A percentile compares a stretch with the other conserved stretches of the same genome.
phyloP scores from a whole-genome alignment of 2,888 invertebrate species.

The Oscheius myriophilus region DNA sequence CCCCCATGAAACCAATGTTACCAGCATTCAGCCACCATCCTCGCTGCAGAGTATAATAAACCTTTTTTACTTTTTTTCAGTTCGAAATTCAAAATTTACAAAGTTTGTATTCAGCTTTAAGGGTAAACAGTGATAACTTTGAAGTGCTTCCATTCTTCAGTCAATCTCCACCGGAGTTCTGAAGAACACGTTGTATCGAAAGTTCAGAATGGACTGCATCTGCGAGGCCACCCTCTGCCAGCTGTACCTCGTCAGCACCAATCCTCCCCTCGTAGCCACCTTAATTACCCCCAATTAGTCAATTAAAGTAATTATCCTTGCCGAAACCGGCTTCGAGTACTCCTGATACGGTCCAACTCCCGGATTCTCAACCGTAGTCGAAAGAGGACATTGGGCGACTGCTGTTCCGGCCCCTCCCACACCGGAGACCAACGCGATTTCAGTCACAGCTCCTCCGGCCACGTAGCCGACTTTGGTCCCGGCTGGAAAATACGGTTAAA shows the following conservation, averaged over 20 bases:
- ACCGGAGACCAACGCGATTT: constrained; percentile 22
- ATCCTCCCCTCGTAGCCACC: constrained; percentile 31
- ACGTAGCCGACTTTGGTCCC: constrained; percentile 29
- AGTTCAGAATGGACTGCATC: constrained; percentile 34
- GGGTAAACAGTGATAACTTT: no score
- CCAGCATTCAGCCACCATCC: no score
- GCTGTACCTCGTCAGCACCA: constrained; percentile 25
- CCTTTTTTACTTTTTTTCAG: no score
- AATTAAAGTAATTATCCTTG: not conserved
- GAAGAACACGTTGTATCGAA: constrained; percentile 34
- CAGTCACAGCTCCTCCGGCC: constrained; percentile 33
- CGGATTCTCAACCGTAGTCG: not conserved
- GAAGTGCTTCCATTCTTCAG: not conserved
- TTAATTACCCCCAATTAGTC: constrained; percentile 10
- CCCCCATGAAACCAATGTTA: no score
- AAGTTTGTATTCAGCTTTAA: no score
- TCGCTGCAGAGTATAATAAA: no score
- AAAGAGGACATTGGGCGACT: constrained; percentile 27
- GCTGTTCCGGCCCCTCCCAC: constrained; percentile 24
- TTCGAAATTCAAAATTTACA: no score
- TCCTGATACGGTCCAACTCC: constrained; percentile 29
- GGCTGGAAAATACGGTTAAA: constrained; percentile 18
- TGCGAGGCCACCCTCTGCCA: constrained; percentile 32
- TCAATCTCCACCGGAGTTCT: constrained; percentile 14
- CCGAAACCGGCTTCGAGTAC: constrained; percentile 27